These are phyloP conservation scores for Cynoglossus semilaevis DNA, from an alignment of 2,113 vertebrate genomes.

Conservation along the genomic window DNA sequence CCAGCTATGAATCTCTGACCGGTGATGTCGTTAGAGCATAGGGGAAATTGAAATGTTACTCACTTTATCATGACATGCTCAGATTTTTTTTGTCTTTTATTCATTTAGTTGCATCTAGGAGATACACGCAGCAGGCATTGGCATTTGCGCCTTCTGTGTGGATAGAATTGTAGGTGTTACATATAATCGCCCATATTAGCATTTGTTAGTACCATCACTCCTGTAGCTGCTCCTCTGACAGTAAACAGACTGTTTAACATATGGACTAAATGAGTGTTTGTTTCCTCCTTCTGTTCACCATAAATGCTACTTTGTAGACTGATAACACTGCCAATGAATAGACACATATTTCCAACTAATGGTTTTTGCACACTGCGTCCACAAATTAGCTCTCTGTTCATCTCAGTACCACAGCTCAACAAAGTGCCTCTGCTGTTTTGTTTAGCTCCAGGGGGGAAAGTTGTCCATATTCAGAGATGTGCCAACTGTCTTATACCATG, in stretches of 20 bases:
- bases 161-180: neutral
- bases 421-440: constrained; percentile 29
- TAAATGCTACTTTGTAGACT: constrained; percentile 5
- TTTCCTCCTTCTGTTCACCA: constrained; percentile 16
- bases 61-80: no score
- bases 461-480: constrained; percentile 27
- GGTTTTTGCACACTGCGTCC: constrained; percentile 14
- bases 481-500: constrained; percentile 41
- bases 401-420: constrained; percentile 11
- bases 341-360: constrained; percentile 22
- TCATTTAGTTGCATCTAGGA: no score
- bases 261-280: constrained; percentile 6
- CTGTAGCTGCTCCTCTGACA: constrained; percentile 1
- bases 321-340: constrained; percentile 11
- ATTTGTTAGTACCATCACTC: neutral
- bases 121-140: no score
- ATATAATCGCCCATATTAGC: constrained; percentile 3
- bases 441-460: constrained; percentile 28
- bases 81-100: no score
- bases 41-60: no score
- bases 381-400: constrained; percentile 20
- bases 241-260: neutral
- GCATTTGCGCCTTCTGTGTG: no score
- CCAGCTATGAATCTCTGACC: no score
- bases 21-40: no score